Conservation (phyloP, 1,140 invertebrate genomes). For the Gonatopus flavifemur region DNA sequence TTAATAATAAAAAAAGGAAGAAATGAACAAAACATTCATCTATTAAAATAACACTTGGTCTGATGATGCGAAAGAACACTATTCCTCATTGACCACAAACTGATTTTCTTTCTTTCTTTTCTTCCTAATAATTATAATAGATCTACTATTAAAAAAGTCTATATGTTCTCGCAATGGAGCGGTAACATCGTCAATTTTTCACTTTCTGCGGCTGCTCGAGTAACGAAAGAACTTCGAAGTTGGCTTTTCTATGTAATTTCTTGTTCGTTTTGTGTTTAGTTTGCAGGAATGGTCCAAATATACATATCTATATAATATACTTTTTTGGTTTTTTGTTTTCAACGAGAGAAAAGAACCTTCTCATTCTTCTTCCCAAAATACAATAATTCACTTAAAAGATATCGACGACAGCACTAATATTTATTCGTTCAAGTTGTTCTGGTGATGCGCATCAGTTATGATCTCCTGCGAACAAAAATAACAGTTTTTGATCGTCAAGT, state of each 20-base stretch:
- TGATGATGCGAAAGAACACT: too few relatives aligned
- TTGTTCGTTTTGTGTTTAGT: slow-evolving; percentile 55
- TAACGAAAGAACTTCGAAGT: slow-evolving; percentile 56
- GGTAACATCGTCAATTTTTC: slow-evolving; percentile 38
- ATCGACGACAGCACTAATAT: too few relatives aligned
- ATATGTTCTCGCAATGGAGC: slow-evolving; percentile 44
- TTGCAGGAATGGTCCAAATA: slow-evolving; percentile 59
- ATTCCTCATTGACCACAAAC: too few relatives aligned
- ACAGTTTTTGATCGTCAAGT: background rate
- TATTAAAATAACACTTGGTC: too few relatives aligned
- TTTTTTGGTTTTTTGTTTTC: slow-evolving; percentile 61
- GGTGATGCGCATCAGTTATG: slow-evolving; percentile 50
- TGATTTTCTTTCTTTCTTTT: slow-evolving; percentile 14
- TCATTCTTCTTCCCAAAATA: slow-evolving; percentile 58
- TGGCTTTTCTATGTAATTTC: too few relatives aligned
- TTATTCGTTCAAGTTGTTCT: slow-evolving; percentile 56
- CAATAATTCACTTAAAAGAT: slow-evolving; percentile 52
- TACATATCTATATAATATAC: slow-evolving; percentile 60
- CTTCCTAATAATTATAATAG: slow-evolving; percentile 50
- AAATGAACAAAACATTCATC: too few relatives aligned
- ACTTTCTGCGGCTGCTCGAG: slow-evolving; percentile 44
- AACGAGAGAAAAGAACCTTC: slow-evolving; percentile 58
- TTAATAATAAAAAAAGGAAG: too few relatives aligned
- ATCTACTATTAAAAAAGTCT: slow-evolving; percentile 52
- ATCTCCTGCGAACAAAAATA: slow-evolving; percentile 47